Conservation (phyloP, 2,888 invertebrate species). For the Iphiclides podalirius region DNA sequence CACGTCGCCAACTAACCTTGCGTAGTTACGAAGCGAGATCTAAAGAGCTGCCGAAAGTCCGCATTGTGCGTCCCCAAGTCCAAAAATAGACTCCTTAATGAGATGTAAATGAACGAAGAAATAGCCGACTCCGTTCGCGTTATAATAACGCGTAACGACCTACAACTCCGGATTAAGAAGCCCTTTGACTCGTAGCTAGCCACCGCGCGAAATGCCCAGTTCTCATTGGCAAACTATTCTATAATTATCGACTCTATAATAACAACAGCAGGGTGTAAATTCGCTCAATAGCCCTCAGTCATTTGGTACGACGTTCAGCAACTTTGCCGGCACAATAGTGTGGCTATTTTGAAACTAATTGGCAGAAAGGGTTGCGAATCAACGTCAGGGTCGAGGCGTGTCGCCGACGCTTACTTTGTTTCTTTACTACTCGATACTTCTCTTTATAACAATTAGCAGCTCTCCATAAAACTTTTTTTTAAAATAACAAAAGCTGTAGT, state of each 20-base stretch:
- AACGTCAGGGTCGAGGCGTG: constrained; percentile 69
- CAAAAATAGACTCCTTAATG: constrained; percentile 77
- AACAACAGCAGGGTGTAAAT: constrained; percentile 36
- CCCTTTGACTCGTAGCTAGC: constrained; percentile 77
- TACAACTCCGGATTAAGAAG: constrained; percentile 81
- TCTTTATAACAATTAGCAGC: constrained; percentile 16
- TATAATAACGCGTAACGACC: constrained; percentile 81
- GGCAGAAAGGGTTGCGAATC: constrained; percentile 80
- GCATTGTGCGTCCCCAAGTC: constrained; percentile 50
- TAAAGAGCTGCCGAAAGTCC: constrained; percentile 33
- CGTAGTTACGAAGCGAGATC: not conserved
- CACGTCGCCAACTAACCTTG: no score
- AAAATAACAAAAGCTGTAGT: not conserved
- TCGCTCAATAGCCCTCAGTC: constrained; percentile 33
- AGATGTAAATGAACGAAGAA: constrained; percentile 80
- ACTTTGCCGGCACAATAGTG: constrained; percentile 72
- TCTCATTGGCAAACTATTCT: constrained; percentile 35
- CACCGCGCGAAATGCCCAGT: constrained; percentile 54
- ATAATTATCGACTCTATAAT: constrained; percentile 36
- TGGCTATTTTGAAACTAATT: constrained; percentile 79
- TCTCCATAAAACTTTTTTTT: not conserved
- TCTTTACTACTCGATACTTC: constrained; percentile 35
- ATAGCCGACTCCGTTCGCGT: constrained; percentile 71
- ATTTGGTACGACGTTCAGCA: constrained; percentile 65
- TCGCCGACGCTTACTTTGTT: constrained; percentile 60